Conservation (phyloP, 2,797 vertebrate species). For the Gallinago nigripennis region DNA sequence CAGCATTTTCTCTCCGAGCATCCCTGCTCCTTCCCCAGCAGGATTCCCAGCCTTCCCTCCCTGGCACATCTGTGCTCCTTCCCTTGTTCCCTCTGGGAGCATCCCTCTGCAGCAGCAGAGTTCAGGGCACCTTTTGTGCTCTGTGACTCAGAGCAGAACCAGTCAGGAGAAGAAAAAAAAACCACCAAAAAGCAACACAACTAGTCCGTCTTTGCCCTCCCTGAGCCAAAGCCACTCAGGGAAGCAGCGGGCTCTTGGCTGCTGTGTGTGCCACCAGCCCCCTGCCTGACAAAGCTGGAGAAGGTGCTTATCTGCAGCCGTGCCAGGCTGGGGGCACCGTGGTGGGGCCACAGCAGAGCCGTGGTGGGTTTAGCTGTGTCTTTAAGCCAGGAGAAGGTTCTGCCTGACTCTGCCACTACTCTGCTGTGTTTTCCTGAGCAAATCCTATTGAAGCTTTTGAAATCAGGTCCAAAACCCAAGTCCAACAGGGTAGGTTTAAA, state of each 20-base stretch:
- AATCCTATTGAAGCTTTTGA: neutral
- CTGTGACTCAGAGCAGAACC: neutral
- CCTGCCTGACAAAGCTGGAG: neutral
- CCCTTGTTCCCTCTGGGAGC: neutral
- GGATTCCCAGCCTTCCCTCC: neutral
- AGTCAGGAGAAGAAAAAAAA: neutral
- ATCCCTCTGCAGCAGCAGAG: neutral
- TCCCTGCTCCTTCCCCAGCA: neutral
- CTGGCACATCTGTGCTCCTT: neutral
- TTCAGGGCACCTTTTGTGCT: neutral
- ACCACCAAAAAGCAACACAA: too few relatives aligned
- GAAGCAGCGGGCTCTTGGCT: neutral
- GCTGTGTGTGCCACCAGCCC: neutral
- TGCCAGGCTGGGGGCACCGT: neutral
- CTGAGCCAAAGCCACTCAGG: neutral
- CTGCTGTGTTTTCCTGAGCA: neutral
- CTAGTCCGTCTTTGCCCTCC: neutral
- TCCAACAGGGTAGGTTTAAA: too few relatives aligned
- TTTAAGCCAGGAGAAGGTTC: neutral
- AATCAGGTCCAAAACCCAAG: neutral
- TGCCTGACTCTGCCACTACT: rapidly evolving
- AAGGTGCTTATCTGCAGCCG: neutral
- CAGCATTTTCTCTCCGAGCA: neutral
- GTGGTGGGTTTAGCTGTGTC: neutral
- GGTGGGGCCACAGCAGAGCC: neutral